Conservation (phyloP, 2,888 invertebrate genomes). For the Neria commutata region DNA sequence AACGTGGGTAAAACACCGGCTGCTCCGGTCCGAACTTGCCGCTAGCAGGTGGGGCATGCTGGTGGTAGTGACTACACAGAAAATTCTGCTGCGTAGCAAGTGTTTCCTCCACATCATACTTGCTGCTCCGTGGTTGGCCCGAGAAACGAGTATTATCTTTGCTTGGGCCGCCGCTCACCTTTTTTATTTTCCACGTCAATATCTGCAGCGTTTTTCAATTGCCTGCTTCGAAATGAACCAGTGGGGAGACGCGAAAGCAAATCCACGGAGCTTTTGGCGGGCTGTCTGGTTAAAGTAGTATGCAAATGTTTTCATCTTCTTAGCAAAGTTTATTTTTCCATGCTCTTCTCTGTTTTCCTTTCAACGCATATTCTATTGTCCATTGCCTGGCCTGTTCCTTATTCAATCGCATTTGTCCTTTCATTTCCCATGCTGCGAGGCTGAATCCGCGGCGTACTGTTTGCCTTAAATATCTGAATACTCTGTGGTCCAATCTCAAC, state of each 20-base stretch:
- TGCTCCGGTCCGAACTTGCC: slow-evolving; percentile 26
- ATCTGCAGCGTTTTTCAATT: neutral
- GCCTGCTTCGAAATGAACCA: neutral
- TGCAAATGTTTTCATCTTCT: slow-evolving; percentile 51
- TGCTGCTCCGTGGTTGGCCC: neutral
- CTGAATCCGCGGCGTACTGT: too few relatives aligned
- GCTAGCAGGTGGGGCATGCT: neutral
- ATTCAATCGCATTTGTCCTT: too few relatives aligned
- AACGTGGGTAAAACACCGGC: slow-evolving; percentile 49
- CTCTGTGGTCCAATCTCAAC: too few relatives aligned
- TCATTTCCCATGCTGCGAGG: too few relatives aligned
- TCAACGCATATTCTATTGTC: too few relatives aligned
- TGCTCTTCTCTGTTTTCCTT: too few relatives aligned
- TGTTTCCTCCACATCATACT: neutral
- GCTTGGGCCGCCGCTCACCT: neutral
- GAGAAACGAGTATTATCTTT: too few relatives aligned
- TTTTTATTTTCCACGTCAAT: neutral
- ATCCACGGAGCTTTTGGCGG: neutral
- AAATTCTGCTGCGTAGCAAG: neutral
- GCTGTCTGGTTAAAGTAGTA: slow-evolving; percentile 29
- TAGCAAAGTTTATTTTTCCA: slow-evolving; percentile 50
- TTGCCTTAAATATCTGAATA: too few relatives aligned
- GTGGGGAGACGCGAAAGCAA: slow-evolving; percentile 2
- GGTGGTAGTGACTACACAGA: neutral
- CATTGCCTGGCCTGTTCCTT: too few relatives aligned